phyloP scores from a whole-genome alignment of 2,113 vertebrate genomes.

The Scortum barcoo region DNA sequence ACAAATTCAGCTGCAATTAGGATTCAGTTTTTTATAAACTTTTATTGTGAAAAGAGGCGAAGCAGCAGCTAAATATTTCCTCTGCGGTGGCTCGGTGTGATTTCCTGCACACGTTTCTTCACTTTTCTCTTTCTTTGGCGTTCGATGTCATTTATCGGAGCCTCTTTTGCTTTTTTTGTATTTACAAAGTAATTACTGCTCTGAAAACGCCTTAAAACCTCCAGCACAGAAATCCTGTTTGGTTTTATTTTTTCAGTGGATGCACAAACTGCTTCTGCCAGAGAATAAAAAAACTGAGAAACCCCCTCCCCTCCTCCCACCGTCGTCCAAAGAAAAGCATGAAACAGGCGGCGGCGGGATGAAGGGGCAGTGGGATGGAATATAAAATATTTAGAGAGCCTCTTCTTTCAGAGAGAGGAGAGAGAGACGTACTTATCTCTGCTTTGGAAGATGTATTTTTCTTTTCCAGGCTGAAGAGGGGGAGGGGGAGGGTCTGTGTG shows the following conservation, averaged over 20 bases:
- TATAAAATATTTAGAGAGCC: slow-evolving; percentile 82
- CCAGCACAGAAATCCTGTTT: slow-evolving; percentile 4
- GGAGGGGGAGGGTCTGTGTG: slow-evolving; percentile 62
- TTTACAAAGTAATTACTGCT: slow-evolving; percentile 21
- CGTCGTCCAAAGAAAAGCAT: slow-evolving; percentile 43
- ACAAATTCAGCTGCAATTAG: neutral
- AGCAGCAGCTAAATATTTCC: too few species aligned
- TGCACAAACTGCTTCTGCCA: slow-evolving; percentile 58
- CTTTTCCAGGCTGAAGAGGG: slow-evolving; percentile 44
- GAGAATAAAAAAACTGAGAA: slow-evolving; percentile 64
- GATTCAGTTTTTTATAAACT: neutral
- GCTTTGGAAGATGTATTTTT: slow-evolving; percentile 63
- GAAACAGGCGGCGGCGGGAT: slow-evolving; percentile 62
- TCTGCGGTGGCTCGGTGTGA: too few species aligned
- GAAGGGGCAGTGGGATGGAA: slow-evolving; percentile 64
- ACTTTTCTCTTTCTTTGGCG: too few species aligned
- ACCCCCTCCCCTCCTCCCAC: neutral
- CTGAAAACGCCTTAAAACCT: slow-evolving; percentile 35
- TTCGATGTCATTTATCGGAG: slow-evolving; percentile 11
- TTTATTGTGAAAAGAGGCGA: neutral
- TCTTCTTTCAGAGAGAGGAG: slow-evolving; percentile 59
- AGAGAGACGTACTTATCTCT: slow-evolving; percentile 67
- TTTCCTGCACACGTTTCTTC: neutral
- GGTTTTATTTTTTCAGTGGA: neutral
- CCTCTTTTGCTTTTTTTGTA: slow-evolving; percentile 1